Conservation (phyloP, 2,797 vertebrate species). For the Meda fulgida region DNA sequence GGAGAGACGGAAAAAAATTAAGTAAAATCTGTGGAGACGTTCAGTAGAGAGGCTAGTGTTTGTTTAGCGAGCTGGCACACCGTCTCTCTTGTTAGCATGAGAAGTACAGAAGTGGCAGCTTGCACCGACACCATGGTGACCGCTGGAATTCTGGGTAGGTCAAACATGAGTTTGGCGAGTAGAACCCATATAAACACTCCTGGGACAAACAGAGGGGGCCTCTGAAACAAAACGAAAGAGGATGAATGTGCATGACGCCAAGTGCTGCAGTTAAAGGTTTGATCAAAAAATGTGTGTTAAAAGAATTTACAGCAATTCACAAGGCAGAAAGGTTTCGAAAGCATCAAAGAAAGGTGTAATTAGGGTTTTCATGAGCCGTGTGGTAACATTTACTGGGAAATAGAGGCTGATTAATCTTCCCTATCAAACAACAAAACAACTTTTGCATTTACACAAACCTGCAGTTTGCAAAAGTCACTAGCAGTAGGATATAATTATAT, state of each 20-base stretch:
- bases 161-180: slow-evolving; percentile 50
- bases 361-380: slow-evolving; percentile 49
- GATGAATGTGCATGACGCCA: slow-evolving; percentile 5
- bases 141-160: slow-evolving; percentile 60
- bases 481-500: slow-evolving; percentile 14
- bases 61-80: slow-evolving; percentile 63
- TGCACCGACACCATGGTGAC: slow-evolving; percentile 59
- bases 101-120: slow-evolving; percentile 46
- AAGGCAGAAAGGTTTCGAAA: slow-evolving; percentile 31
- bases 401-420: slow-evolving; percentile 56
- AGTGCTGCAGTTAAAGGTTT: neutral
- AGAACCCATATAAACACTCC: slow-evolving; percentile 4
- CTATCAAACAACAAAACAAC: slow-evolving; percentile 51
- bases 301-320: slow-evolving; percentile 27
- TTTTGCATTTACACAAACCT: slow-evolving; percentile 33
- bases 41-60: slow-evolving; percentile 68
- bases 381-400: slow-evolving; percentile 52
- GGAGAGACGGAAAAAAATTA: slow-evolving; percentile 68
- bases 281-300: slow-evolving; percentile 10
- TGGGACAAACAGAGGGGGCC: neutral
- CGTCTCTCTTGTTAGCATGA: slow-evolving; percentile 64
- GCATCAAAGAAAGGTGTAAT: slow-evolving; percentile 37
- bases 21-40: slow-evolving; percentile 62
- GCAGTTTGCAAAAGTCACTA: slow-evolving; percentile 28
- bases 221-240: neutral